A percentile compares a stretch with the other conserved stretches of the same genome.
Conservation (phyloP, 2,797 vertebrate genomes). For the Schizopygopsis pylzovi region DNA sequence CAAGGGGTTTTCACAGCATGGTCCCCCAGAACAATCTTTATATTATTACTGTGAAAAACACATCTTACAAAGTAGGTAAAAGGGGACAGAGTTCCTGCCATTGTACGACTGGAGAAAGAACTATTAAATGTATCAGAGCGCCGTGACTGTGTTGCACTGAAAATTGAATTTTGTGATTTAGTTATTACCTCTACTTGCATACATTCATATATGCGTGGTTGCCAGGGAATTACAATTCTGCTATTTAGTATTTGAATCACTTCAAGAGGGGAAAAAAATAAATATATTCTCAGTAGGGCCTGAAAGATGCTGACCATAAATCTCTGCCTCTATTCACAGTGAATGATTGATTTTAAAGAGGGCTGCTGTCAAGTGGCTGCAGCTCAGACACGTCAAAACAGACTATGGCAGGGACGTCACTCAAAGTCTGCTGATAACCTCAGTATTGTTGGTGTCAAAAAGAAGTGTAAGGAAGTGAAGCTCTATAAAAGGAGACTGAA, state of each 20-base stretch:
- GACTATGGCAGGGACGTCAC: conserved; percentile 6
- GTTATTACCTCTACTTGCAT: conserved; percentile 8
- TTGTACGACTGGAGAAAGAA: background rate
- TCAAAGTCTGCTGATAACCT: conserved; percentile 35
- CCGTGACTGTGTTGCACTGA: background rate
- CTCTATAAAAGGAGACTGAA: conserved; percentile 10
- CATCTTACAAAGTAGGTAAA: conserved; percentile 3
- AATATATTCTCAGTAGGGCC: conserved; percentile 9
- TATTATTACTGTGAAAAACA: conserved; percentile 33
- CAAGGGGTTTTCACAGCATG: background rate
- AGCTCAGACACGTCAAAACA: conserved; percentile 24
- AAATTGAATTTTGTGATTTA: conserved; percentile 31
- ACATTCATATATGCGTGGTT: background rate
- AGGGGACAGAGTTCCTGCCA: background rate
- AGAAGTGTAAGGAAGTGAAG: background rate
- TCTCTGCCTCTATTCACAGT: conserved; percentile 23
- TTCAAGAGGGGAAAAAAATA: background rate
- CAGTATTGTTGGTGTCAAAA: conserved; percentile 29
- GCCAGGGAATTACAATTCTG: background rate
- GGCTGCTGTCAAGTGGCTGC: conserved; percentile 6
- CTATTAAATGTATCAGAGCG: background rate
- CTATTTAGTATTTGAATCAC: conserved; percentile 32
- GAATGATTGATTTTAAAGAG: conserved; percentile 35
- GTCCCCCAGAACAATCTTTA: conserved; percentile 7
- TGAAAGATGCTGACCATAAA: conserved; percentile 24